Evolutionary conservation across 2,888 invertebrate genomes (phyloP).

Genomic region (Thereva nobilitata): DNA sequence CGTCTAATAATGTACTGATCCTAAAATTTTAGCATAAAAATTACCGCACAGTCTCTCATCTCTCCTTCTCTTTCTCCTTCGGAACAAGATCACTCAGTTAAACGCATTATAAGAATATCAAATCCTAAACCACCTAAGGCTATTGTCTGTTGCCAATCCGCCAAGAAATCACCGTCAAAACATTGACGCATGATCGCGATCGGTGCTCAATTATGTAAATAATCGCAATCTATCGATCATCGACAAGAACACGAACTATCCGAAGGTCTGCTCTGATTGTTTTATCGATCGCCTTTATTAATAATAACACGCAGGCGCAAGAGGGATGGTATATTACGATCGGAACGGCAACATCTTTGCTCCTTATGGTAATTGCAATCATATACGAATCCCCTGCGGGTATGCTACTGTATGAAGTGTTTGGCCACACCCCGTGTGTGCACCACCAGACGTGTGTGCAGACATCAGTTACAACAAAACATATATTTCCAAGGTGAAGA

Average conservation of each 20-base stretch:
- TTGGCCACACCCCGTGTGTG: slow-evolving; percentile 36
- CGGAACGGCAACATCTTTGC: slow-evolving; percentile 11
- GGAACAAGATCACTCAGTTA: too few relatives aligned
- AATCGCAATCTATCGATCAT: slow-evolving; percentile 35
- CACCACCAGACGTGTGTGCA: slow-evolving; percentile 22
- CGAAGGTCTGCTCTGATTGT: slow-evolving; percentile 22
- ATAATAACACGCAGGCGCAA: slow-evolving; percentile 6
- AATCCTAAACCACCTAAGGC: slow-evolving; percentile 5
- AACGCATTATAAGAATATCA: too few relatives aligned
- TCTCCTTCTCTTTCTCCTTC: too few relatives aligned
- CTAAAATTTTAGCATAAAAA: too few relatives aligned
- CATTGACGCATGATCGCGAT: slow-evolving; percentile 22
- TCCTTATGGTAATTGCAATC: slow-evolving; percentile 42
- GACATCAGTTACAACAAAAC: slow-evolving; percentile 11
- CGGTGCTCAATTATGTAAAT: slow-evolving; percentile 33
- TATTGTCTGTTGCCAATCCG: slow-evolving; percentile 31
- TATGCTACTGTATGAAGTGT: slow-evolving; percentile 40
- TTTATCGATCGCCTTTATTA: slow-evolving; percentile 33
- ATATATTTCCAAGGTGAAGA: too few relatives aligned
- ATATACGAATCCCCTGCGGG: slow-evolving; percentile 37
- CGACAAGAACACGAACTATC: slow-evolving; percentile 34
- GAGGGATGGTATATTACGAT: background rate
- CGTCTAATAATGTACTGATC: too few relatives aligned
- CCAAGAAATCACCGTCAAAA: slow-evolving; percentile 33
- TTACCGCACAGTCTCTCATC: too few relatives aligned